Evolutionary conservation across 1,140 invertebrate genomes (phyloP).

Genomic region (Ostrea edulis): DNA sequence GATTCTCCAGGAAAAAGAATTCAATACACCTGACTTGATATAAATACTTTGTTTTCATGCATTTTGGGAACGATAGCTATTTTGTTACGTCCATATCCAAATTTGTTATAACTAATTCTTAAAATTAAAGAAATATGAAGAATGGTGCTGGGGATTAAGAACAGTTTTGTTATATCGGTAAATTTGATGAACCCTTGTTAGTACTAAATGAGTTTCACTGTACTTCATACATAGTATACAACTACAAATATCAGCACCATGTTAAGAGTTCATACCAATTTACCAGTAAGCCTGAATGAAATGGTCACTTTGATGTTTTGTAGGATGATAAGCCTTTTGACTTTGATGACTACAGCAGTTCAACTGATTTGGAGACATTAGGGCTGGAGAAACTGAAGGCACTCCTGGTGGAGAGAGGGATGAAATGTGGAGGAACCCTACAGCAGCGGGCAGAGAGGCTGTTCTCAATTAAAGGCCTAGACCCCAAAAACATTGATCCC

Average conservation of each 20-base stretch:
- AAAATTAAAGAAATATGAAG: too few species aligned
- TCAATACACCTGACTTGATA: too few species aligned
- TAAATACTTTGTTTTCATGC: too few species aligned
- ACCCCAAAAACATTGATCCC: slow-evolving; percentile 73
- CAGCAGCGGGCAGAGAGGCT: slow-evolving; percentile 78
- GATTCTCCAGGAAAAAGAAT: too few species aligned
- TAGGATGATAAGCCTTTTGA: slow-evolving; percentile 60
- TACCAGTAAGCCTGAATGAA: too few species aligned
- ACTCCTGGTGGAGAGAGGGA: slow-evolving; percentile 72
- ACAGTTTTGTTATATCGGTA: too few species aligned
- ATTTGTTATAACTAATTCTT: too few species aligned
- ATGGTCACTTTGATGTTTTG: neutral
- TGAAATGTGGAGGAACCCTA: slow-evolving; percentile 80
- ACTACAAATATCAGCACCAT: neutral
- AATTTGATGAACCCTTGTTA: too few species aligned
- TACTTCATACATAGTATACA: neutral
- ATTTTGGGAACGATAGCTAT: too few species aligned
- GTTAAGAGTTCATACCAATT: too few species aligned
- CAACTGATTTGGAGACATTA: slow-evolving; percentile 73
- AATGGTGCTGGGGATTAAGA: too few species aligned
- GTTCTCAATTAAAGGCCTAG: slow-evolving; percentile 78
- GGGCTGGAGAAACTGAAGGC: slow-evolving; percentile 77
- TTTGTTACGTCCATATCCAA: too few species aligned
- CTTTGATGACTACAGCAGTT: slow-evolving; percentile 68
- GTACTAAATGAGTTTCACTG: neutral